phyloP scores from a whole-genome alignment of 2,888 invertebrate species.

The Drosophila dives region DNA sequence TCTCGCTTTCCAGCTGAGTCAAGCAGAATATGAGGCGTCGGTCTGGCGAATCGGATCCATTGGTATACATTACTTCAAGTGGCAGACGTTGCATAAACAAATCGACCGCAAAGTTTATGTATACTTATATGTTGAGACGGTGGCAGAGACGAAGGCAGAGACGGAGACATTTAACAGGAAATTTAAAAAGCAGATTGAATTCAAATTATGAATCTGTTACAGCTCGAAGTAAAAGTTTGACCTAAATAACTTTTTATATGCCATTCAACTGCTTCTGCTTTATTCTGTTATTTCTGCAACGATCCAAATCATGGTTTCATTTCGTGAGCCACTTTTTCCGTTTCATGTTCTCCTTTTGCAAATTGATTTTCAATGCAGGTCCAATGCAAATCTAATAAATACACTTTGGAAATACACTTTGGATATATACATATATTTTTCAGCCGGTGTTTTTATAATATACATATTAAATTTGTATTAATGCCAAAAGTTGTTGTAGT shows the following conservation, averaged over 20 bases:
- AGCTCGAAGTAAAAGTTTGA: conserved; percentile 4
- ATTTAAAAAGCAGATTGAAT: conserved; percentile 45
- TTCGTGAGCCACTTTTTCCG: neutral
- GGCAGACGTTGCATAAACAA: conserved; percentile 35
- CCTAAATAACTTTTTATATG: conserved; percentile 17
- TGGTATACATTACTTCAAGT: conserved; percentile 26
- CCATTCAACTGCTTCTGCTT: conserved; percentile 2
- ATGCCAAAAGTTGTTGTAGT: neutral
- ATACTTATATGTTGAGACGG: neutral
- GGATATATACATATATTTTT: neutral
- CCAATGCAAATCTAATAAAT: conserved; percentile 2
- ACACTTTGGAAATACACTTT: neutral
- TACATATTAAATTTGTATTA: neutral
- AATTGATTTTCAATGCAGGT: neutral
- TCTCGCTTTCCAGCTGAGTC: conserved; percentile 26
- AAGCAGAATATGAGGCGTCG: conserved; percentile 11
- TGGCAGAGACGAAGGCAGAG: neutral
- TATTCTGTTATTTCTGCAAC: conserved; percentile 12
- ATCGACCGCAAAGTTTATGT: neutral
- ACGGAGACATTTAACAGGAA: conserved; percentile 48
- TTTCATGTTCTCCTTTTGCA: neutral
- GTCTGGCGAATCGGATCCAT: conserved; percentile 16
- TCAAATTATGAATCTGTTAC: neutral
- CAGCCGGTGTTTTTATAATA: neutral
- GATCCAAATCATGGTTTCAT: neutral